Percentiles rank a stretch among this genome's conserved stretches.
These are phyloP conservation scores for Drosophila chauvacae DNA, from an alignment of 1,140 invertebrate genomes.

Conservation along the genomic window DNA sequence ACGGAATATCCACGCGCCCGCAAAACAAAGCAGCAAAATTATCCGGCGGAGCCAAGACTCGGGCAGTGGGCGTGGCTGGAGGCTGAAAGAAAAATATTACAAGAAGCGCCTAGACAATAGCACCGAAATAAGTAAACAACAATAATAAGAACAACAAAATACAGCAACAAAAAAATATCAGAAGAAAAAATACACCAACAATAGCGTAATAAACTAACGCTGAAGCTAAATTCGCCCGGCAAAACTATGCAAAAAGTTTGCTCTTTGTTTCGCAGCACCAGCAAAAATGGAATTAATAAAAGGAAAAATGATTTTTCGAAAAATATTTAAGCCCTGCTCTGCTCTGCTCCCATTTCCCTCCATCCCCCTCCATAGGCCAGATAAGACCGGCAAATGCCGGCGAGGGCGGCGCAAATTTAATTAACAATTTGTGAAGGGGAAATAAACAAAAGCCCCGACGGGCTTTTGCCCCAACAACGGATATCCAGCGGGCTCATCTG, in stretches of 20 bases:
- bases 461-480: conserved; percentile 11
- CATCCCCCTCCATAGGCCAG: conserved; percentile 7
- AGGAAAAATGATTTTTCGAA: conserved; percentile 39
- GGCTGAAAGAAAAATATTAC: conserved; percentile 62
- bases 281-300: conserved; percentile 52
- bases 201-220: conserved; percentile 75
- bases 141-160: conserved; percentile 54
- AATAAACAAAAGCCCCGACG: conserved; percentile 50
- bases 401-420: conserved; percentile 57
- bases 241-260: conserved; percentile 63
- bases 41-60: conserved; percentile 40
- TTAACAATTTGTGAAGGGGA: conserved; percentile 62
- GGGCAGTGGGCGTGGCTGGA: conserved; percentile 15
- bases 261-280: conserved; percentile 41
- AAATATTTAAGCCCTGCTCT: conserved; percentile 60
- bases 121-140: conserved; percentile 70
- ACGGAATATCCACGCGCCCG: conserved; percentile 52
- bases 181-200: conserved; percentile 41
- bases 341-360: neutral
- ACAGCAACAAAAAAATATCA: conserved; percentile 20
- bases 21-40: conserved; percentile 70
- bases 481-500: conserved; percentile 28
- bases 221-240: conserved; percentile 44
- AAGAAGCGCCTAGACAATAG: conserved; percentile 66
- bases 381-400: conserved; percentile 22